Evolutionary conservation across 2,888 invertebrate species (phyloP).

Genomic region (Trichogramma evanescens): DNA sequence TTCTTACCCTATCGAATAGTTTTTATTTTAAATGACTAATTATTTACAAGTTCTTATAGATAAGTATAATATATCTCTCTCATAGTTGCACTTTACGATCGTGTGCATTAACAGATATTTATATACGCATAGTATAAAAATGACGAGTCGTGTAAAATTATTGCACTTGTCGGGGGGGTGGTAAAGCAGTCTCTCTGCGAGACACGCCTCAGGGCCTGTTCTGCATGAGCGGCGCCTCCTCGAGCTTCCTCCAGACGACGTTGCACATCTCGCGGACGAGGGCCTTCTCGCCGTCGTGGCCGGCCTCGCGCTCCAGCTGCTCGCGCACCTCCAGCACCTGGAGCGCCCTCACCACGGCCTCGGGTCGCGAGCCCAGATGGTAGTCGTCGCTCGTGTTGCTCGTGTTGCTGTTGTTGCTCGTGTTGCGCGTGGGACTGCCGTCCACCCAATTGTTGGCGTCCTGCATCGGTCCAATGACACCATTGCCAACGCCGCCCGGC

Average conservation of each 20-base stretch:
- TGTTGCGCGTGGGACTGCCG: slow-evolving; percentile 34
- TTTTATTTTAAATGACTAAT: too few species aligned
- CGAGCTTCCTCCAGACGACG: slow-evolving; percentile 84
- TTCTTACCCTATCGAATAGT: too few species aligned
- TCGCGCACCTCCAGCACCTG: slow-evolving; percentile 88
- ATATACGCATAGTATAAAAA: too few species aligned
- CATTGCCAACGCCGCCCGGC: neutral
- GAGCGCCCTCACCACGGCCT: slow-evolving; percentile 86
- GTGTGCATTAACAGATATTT: too few species aligned
- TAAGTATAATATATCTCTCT: too few species aligned
- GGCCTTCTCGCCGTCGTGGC: slow-evolving; percentile 80
- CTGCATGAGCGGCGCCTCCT: slow-evolving; percentile 64
- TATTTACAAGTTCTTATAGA: too few species aligned
- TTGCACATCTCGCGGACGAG: slow-evolving; percentile 94
- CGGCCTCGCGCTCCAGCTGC: slow-evolving; percentile 68
- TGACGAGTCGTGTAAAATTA: too few species aligned
- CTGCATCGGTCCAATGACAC: slow-evolving; percentile 31
- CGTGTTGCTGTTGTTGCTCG: slow-evolving; percentile 36
- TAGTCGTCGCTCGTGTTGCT: slow-evolving; percentile 35
- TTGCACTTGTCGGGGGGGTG: too few species aligned
- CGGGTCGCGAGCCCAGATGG: slow-evolving; percentile 66
- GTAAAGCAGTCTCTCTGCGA: too few species aligned
- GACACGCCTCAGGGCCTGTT: slow-evolving; percentile 39
- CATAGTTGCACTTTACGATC: too few species aligned
- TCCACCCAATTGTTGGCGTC: slow-evolving; percentile 37